A percentile compares a stretch with the other conserved stretches of the same genome.
Evolutionary conservation across 2,113 vertebrate genomes (phyloP).

Genomic region (Nothobranchius furzeri): DNA sequence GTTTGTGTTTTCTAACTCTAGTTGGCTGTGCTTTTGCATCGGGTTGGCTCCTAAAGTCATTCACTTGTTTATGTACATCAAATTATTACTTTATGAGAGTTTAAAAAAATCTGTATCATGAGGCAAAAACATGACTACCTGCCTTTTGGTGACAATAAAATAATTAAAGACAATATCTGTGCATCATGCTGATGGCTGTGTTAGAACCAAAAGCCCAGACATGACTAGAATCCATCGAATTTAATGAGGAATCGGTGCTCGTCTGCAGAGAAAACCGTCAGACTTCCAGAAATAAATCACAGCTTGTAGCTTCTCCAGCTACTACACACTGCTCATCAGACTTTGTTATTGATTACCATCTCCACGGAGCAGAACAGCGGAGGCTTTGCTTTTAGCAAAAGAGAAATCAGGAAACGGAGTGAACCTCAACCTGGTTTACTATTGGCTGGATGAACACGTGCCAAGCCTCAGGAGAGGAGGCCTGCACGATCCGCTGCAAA

Average conservation of each 20-base stretch:
- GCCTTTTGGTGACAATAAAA: no score
- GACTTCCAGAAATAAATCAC: slow-evolving; percentile 20
- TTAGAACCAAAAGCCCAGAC: background rate
- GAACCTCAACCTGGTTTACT: slow-evolving; percentile 25
- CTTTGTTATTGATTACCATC: slow-evolving; percentile 36
- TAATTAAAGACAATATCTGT: no score
- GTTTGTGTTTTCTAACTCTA: no score
- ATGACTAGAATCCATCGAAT: background rate
- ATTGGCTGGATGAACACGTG: slow-evolving; percentile 57
- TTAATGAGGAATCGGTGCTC: background rate
- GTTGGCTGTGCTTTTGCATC: no score
- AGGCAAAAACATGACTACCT: no score
- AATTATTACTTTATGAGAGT: no score
- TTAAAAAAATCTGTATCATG: no score
- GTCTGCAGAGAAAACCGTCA: slow-evolving; percentile 7
- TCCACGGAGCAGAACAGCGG: slow-evolving; percentile 13
- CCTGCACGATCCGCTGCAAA: slow-evolving; percentile 48
- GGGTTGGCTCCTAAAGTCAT: no score
- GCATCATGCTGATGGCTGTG: no score
- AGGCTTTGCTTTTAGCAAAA: slow-evolving; percentile 37
- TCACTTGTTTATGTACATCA: no score
- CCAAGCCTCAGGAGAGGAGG: slow-evolving; percentile 60
- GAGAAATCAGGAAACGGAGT: slow-evolving; percentile 9
- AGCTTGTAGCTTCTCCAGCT: background rate
- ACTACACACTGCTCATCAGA: slow-evolving; percentile 5